These are phyloP conservation scores for Sitta carolinensis DNA, from an alignment of 2,797 vertebrate species.

Conservation along the genomic window DNA sequence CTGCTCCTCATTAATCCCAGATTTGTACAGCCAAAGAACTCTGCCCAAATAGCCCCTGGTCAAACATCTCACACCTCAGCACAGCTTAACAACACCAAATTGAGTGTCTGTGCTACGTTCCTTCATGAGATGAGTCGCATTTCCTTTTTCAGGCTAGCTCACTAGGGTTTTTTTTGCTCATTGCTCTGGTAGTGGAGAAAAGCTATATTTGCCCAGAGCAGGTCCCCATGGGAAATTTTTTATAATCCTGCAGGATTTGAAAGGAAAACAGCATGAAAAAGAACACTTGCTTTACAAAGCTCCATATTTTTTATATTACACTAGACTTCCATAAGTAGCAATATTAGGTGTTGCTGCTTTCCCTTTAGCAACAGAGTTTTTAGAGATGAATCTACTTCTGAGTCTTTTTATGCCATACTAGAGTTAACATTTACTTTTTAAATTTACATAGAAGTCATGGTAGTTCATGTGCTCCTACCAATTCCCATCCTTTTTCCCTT, in stretches of 20 bases:
- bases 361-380: background rate
- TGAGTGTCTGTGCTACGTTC: background rate
- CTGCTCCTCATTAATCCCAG: constrained; percentile 51
- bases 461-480: background rate
- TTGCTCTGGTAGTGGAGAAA: background rate
- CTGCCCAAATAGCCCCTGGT: background rate
- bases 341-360: background rate
- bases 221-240: background rate
- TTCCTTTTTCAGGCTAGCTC: background rate
- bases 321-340: background rate
- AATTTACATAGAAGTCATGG: background rate
- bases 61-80: background rate
- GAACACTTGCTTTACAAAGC: background rate
- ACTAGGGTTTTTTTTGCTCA: background rate
- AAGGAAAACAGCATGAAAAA: background rate
- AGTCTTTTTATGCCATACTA: background rate
- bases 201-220: background rate
- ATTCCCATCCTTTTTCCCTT: background rate
- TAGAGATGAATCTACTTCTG: background rate
- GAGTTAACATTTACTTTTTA: background rate
- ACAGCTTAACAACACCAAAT: background rate
- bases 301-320: background rate
- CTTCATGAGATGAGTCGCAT: background rate
- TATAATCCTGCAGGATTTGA: background rate
- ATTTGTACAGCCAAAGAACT: background rate